phyloP scores from a whole-genome alignment of 2,797 vertebrate genomes.

The Eidolon dupreanum region DNA sequence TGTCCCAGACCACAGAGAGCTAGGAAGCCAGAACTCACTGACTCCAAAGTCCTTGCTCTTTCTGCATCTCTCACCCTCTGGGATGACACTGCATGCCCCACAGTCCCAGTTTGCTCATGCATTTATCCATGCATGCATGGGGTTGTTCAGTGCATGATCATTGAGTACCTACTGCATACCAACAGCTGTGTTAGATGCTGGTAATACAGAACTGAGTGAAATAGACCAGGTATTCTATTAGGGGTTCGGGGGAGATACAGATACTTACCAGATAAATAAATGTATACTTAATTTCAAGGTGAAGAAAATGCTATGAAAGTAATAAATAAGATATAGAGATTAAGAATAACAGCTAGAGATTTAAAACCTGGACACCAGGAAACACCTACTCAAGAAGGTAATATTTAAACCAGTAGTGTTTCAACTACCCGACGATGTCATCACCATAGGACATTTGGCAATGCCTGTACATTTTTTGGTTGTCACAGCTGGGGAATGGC shows the following conservation, averaged over 20 bases:
- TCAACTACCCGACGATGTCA: neutral
- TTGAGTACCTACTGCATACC: neutral
- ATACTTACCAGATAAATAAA: neutral
- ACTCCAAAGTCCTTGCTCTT: neutral
- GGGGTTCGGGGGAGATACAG: neutral
- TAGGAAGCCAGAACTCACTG: neutral
- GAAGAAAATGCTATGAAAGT: neutral
- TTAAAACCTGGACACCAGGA: neutral
- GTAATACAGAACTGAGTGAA: neutral
- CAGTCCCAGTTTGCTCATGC: neutral
- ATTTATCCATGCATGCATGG: neutral
- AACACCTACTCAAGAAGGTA: neutral
- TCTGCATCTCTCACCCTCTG: neutral
- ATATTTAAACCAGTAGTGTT: neutral
- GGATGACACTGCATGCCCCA: neutral
- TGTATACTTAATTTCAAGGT: neutral
- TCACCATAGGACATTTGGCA: neutral
- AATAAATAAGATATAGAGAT: neutral
- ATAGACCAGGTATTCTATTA: neutral
- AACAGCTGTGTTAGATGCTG: neutral
- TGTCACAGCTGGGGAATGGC: neutral
- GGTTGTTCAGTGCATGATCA: neutral
- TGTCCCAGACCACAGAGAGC: neutral
- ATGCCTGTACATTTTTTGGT: neutral
- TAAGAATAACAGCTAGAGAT: neutral